Evolutionary conservation across 2,113 vertebrate genomes (phyloP), one percentile per base, ranked within the genome.

Genomic region (Plectropomus leopardus): DNA sequence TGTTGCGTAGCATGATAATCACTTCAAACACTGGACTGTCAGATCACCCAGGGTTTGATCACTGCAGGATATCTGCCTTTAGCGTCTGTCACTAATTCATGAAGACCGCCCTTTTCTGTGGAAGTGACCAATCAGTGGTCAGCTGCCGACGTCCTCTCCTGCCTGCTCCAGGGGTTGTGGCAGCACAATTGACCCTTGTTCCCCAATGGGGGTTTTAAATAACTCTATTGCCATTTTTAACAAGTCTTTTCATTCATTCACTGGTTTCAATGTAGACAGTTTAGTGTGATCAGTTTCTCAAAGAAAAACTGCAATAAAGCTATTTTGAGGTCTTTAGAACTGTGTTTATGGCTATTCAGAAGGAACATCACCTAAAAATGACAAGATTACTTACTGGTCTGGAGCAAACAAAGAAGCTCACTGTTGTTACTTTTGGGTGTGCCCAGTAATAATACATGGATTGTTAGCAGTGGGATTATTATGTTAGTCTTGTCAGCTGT

Each of bases 41-140:
- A 95, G 94, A 95, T 95, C 94, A 94, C 94, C 92, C 89, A 75
- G 90, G 94, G 94, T 96, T 95, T 96, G 95, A 95, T 96, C 94
- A 95, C 92, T 87, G 93, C 92, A 94, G 92, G 93, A 95, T 92
- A 86, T 91, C 89, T 93, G 92, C 91, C 86, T 91, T 92, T 92
- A 92, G 83, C 58, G 69, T 93, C 76, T 93, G 92, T 95, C 93
- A 92, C 94, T 92, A 92, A 95, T 94, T 94, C 88, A 91, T 82
- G 75, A 64, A 86, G 83, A 86, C 91, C 90, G 80, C 94, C 92
- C 88, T 87, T 72, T 90, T 87, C 93, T 92, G 79, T 91, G 93
- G 63, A 26, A 3, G 59, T 73, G 67, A 74, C 92, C 94, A 95
- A 93, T 96, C 90, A 76, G 75, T 68, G 65, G 85, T 45, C 78